Percentiles rank a stretch among this genome's conserved stretches.
Conservation (phyloP, 2,888 invertebrate genomes). For the Prosapia bicincta region DNA sequence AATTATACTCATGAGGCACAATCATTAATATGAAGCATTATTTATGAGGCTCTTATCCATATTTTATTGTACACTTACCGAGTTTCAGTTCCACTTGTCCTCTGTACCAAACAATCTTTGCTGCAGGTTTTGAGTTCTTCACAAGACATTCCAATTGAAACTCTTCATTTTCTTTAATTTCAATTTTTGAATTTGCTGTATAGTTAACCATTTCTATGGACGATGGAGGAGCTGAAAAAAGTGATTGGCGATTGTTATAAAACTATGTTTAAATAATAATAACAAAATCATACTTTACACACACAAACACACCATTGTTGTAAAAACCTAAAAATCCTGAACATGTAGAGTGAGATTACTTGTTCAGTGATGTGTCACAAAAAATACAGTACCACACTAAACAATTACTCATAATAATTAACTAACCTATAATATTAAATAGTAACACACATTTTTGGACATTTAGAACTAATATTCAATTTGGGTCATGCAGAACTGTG, state of each 20-base stretch:
- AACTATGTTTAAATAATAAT: too few relatives aligned
- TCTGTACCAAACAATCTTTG: slow-evolving; percentile 85
- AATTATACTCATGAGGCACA: too few relatives aligned
- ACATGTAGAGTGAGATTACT: background rate
- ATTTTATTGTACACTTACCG: too few relatives aligned
- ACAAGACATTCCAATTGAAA: slow-evolving; percentile 79
- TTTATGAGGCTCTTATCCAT: too few relatives aligned
- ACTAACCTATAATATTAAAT: too few relatives aligned
- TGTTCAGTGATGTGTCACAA: background rate
- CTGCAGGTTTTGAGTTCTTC: slow-evolving; percentile 83
- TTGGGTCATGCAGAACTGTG: too few relatives aligned
- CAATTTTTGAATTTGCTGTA: slow-evolving; percentile 70
- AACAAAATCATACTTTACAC: slow-evolving; percentile 30
- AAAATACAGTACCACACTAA: too few relatives aligned
- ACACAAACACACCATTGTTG: background rate
- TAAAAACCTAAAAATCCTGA: background rate
- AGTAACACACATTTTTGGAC: too few relatives aligned
- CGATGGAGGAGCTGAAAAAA: slow-evolving; percentile 78
- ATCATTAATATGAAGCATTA: too few relatives aligned
- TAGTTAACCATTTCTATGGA: slow-evolving; percentile 82
- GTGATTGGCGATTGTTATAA: background rate
- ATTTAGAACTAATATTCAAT: too few relatives aligned
- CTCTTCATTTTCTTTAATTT: slow-evolving; percentile 69
- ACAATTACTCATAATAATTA: too few relatives aligned
- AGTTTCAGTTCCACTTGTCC: slow-evolving; percentile 80